phyloP scores from a whole-genome alignment of 2,113 vertebrate species.

The Chaetura pelagica region DNA sequence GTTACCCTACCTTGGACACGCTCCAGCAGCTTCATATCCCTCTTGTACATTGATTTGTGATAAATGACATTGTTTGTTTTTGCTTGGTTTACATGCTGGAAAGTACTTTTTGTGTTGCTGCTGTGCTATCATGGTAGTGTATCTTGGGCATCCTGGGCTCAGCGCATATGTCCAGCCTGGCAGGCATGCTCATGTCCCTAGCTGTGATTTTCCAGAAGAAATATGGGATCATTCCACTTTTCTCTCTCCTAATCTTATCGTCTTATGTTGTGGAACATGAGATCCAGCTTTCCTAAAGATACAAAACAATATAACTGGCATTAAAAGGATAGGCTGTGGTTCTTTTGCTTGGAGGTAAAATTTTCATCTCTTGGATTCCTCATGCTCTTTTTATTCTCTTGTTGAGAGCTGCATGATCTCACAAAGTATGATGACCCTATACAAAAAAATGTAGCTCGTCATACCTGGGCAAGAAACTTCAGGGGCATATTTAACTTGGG shows the following conservation, averaged over 20 bases:
- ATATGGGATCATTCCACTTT: neutral
- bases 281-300: neutral
- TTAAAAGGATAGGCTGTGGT: neutral
- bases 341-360: neutral
- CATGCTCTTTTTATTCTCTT: neutral
- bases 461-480: neutral
- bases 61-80: too few relatives aligned
- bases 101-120: too few relatives aligned
- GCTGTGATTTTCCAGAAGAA: neutral
- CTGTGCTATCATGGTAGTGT: fast-evolving
- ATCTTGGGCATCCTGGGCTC: neutral
- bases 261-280: neutral
- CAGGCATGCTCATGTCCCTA: neutral
- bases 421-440: neutral
- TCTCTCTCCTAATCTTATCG: fast-evolving
- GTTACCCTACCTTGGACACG: too few relatives aligned
- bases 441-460: neutral
- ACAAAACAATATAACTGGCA: neutral
- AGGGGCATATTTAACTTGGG: neutral
- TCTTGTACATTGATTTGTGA: too few relatives aligned
- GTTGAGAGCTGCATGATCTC: neutral
- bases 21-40: too few relatives aligned
- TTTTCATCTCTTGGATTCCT: neutral
- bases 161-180: fast-evolving
- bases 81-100: too few relatives aligned